phyloP scores from a whole-genome alignment of 2,113 vertebrate genomes.

The Glaucidium brasilianum region DNA sequence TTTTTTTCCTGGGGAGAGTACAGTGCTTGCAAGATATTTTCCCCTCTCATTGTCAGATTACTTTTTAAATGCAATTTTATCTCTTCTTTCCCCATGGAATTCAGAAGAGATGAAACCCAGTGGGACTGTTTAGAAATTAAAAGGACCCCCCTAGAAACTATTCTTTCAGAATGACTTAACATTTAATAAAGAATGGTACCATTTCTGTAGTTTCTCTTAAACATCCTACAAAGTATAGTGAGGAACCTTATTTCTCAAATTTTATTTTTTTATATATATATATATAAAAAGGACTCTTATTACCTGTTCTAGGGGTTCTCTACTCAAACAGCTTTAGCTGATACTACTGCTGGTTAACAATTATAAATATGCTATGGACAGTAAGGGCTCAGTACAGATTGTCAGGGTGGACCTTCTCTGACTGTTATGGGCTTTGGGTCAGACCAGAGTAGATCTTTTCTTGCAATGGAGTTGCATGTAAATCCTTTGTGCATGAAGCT shows the following conservation, averaged over 20 bases:
- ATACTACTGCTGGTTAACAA: neutral
- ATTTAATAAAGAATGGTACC: neutral
- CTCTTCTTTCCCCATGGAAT: slow-evolving; percentile 6
- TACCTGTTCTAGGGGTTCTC: neutral
- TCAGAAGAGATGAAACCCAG: neutral
- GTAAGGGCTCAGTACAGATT: neutral
- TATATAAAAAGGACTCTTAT: neutral
- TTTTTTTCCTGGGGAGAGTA: neutral
- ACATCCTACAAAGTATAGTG: neutral
- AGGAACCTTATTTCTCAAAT: neutral
- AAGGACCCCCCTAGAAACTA: neutral
- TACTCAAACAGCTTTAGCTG: neutral
- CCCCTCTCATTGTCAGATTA: neutral
- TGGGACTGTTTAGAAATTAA: slow-evolving; percentile 27
- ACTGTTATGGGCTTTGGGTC: neutral
- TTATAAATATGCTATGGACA: neutral
- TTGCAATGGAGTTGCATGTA: neutral
- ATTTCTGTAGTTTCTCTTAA: neutral
- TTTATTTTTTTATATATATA: neutral
- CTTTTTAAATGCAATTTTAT: neutral
- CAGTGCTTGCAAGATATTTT: neutral
- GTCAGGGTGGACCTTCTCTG: neutral
- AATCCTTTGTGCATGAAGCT: neutral
- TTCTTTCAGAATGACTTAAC: neutral
- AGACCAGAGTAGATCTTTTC: neutral